Evolutionary conservation across 2,797 vertebrate genomes (phyloP).

Genomic region (Galaxias olidus): DNA sequence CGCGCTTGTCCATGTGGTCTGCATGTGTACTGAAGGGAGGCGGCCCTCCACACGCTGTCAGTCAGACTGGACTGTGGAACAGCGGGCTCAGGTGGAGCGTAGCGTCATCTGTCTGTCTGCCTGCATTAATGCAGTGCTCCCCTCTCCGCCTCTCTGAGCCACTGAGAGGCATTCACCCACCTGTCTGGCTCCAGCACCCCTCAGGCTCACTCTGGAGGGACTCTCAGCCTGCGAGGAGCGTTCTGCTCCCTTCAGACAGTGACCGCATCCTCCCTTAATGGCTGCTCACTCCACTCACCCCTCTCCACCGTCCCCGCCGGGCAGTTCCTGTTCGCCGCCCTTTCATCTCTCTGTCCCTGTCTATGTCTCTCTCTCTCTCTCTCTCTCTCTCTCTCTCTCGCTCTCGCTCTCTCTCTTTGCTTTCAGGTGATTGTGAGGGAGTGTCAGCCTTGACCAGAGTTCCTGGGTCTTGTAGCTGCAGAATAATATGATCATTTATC

Average conservation of each 20-base stretch:
- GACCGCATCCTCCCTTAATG: background rate
- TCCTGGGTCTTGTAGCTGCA: too few relatives aligned
- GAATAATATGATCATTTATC: too few relatives aligned
- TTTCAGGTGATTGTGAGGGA: background rate
- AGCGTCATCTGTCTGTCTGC: background rate
- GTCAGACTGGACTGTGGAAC: conserved; percentile 6
- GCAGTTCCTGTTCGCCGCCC: background rate
- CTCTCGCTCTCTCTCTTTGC: background rate
- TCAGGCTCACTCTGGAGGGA: too few relatives aligned
- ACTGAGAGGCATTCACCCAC: background rate
- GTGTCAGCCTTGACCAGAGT: background rate
- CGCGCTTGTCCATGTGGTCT: too few relatives aligned
- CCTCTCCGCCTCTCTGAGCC: background rate
- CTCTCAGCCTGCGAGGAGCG: background rate
- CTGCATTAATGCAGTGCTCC: background rate
- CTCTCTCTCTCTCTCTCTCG: background rate
- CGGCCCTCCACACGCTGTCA: background rate
- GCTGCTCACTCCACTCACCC: background rate
- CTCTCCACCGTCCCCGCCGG: background rate
- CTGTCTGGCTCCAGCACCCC: too few relatives aligned
- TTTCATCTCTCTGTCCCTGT: background rate
- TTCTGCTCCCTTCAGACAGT: background rate
- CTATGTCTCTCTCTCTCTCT: background rate
- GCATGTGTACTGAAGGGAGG: too few relatives aligned
- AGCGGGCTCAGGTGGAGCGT: background rate